Base-by-base conservation (phyloP, 30 jellyfish, hydroid and myxozoan species). In the Aurelia aurita complex sp. Pacific region DNA sequence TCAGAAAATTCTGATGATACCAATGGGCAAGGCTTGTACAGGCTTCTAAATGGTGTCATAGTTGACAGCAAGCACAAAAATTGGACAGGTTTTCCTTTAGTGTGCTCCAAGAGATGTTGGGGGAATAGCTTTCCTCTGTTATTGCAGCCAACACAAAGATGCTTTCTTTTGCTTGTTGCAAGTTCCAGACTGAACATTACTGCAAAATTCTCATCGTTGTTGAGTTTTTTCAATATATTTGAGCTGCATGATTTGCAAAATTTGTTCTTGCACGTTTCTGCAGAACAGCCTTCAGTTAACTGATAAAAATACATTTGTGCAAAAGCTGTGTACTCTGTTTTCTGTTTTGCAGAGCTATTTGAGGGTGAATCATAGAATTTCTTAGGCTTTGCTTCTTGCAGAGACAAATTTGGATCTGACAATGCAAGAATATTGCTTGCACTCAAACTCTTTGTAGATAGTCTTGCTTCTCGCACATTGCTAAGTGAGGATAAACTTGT, bases 361-460 rank as follows among this genome's bases (percentile, higher is more conserved):
- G 85, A 50, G 0, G 90, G 90, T 18, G 81, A 71, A 75, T 79
- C 97, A 80, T 87, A 94, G 52, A 79, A 69, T 60, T 87, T 82
- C 57, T 88, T 84, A 17, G 99, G 92, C 18, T 83, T 66, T 72
- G 99, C 99, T 38, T 81, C 94, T 66, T 83, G 90, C 14, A 94
- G 38, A 29, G 97, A 94, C 14, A 94, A 62, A 67, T 89, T 84
- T n/a, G 99, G 95, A 72, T 94, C 97, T 3, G 92, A 68, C 13
- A 94, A 65, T 1, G 99, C 99, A 61, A 90, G 78, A 35, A 94
- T 38, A 73, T 88, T 94, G 87, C 99, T 94, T 35, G 97, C 96
- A 80, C 99, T 94, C 69, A 94, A 69, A 13, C 86, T 74, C 82
- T 74, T 85, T 57, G 78, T 85, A 10, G 90, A 81, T 54, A 81